Conservation (phyloP, 2,113 vertebrate species). For the Hyaena hyaena region DNA sequence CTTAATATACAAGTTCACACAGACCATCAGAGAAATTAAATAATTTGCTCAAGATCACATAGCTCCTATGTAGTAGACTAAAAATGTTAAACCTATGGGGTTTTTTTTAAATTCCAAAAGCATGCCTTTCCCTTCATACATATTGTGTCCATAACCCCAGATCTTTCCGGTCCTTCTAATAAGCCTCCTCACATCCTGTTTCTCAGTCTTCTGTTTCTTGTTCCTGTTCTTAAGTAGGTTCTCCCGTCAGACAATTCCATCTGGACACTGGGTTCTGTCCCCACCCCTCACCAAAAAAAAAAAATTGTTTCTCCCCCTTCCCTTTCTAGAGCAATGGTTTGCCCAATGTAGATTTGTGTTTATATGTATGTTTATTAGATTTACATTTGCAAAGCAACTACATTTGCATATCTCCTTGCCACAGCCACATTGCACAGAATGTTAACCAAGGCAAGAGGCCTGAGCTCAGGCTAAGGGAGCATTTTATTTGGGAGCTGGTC, state of each 20-base stretch:
- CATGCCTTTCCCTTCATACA: not conserved
- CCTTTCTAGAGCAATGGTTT: slow-evolving; percentile 17
- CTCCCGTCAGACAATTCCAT: not conserved
- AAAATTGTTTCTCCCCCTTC: not conserved
- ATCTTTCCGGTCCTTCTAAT: not conserved
- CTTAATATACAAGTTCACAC: not conserved
- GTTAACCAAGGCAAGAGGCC: slow-evolving; percentile 60
- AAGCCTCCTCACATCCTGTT: not conserved
- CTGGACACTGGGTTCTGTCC: not conserved
- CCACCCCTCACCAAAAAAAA: not conserved
- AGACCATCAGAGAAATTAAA: not conserved
- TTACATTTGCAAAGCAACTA: slow-evolving; percentile 61
- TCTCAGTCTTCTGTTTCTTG: not conserved
- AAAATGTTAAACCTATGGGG: not conserved
- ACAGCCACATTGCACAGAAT: slow-evolving; percentile 58
- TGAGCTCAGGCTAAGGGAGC: not conserved
- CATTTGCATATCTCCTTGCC: slow-evolving; percentile 69
- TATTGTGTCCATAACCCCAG: not conserved
- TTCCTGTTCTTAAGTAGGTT: not conserved
- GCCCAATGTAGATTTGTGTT: not conserved
- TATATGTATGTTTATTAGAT: slow-evolving; percentile 14
- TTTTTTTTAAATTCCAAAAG: not conserved
- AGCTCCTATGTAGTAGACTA: not conserved
- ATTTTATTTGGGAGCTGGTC: slow-evolving; percentile 54
- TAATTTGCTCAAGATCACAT: not conserved